phyloP scores from a whole-genome alignment of 2,797 vertebrate species.

The Margarornis squamiger region DNA sequence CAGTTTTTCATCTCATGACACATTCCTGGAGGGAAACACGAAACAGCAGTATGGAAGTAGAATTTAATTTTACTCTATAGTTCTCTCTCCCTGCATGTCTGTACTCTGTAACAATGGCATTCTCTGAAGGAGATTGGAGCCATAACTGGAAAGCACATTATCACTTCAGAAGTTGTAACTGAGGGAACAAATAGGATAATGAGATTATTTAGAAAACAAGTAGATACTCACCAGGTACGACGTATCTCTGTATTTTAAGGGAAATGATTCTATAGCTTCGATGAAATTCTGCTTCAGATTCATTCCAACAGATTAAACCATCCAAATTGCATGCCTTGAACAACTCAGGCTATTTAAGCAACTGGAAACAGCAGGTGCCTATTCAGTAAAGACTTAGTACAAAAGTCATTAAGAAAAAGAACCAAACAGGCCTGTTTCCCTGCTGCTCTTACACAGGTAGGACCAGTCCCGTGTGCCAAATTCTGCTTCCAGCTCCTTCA shows the following conservation, averaged over 20 bases:
- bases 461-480: not conserved
- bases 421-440: not conserved
- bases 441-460: not conserved
- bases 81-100: not conserved
- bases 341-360: not conserved
- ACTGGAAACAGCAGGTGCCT: not conserved
- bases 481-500: not conserved
- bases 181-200: not conserved
- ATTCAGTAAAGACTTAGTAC: not conserved
- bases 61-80: not conserved
- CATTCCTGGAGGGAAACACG: not conserved
- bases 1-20: not conserved
- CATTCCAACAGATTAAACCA: not conserved
- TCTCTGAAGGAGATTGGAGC: not conserved
- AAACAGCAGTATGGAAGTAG: not conserved
- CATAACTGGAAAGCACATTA: not conserved
- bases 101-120: not conserved
- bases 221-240: not conserved
- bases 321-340: not conserved
- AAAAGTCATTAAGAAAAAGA: not conserved
- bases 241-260: not conserved
- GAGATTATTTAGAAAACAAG: slow-evolving; percentile 11
- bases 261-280: not conserved
- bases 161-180: not conserved
- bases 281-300: not conserved